Conservation (phyloP, 1,140 invertebrate genomes). For the Apis dorsata region DNA sequence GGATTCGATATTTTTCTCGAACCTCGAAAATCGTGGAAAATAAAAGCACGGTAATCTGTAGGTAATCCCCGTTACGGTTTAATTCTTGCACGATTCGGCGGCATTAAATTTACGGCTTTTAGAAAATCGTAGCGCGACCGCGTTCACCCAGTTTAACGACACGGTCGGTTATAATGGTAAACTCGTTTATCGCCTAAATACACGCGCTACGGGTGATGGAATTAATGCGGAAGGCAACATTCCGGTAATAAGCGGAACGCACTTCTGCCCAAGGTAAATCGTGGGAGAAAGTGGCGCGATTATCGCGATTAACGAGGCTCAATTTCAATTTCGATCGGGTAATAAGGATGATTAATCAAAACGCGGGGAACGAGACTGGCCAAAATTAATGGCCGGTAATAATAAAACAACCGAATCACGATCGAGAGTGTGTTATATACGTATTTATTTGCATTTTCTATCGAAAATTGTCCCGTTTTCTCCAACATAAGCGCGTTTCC, state of each 20-base stretch:
- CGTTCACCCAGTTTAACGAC: constrained; percentile 35
- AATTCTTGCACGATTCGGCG: constrained; percentile 43
- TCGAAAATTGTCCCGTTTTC: no score
- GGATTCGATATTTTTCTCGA: neutral
- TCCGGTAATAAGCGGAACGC: neutral
- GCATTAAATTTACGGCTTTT: constrained; percentile 54
- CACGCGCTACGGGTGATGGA: constrained; percentile 13
- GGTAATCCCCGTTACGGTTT: constrained; percentile 9
- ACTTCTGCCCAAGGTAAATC: neutral
- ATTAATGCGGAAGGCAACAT: constrained; percentile 43
- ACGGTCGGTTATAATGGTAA: constrained; percentile 43
- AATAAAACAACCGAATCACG: constrained; percentile 2
- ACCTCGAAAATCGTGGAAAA: neutral
- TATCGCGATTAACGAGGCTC: neutral
- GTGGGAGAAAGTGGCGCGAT: neutral
- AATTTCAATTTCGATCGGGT: constrained; percentile 16
- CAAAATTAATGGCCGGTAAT: constrained; percentile 22
- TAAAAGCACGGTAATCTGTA: neutral
- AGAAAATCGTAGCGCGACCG: constrained; percentile 48
- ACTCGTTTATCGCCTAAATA: constrained; percentile 55
- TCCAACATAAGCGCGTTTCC: no score
- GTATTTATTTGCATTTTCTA: neutral
- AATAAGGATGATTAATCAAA: constrained; percentile 15
- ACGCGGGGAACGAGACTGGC: neutral
- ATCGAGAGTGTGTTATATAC: neutral